Base-by-base conservation (phyloP, 2,888 invertebrate species). In the Parthenolecanium corni region DNA sequence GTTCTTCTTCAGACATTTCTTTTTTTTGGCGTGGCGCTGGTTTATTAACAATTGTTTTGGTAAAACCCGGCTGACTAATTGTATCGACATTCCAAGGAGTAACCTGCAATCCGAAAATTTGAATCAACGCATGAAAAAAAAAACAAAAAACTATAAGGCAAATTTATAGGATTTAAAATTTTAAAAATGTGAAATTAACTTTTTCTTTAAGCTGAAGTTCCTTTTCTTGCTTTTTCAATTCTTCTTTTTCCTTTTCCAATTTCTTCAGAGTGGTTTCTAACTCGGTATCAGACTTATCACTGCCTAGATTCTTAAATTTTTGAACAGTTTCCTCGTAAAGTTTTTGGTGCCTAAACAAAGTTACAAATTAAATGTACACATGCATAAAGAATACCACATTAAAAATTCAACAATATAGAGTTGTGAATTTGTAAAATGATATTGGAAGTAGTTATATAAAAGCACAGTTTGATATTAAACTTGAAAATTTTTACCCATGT, bases 11-110 rank as follows among this genome's bases (percentile, higher is more conserved):
- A 0, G 87, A 81, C 42, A 94, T 73, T 69, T 83, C 79, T 65
- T 87, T 86, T 51, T 84, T 81, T n/a, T 1, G 77, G 76, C 58
- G 76, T 0, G 76, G 69, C 11, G 79, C 75, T 68, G 83, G 82
- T 67, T 82, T 87, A 73, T 97, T 97, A 64, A 97, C 90, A 0
- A 95, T 85, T 9, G 97, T 96, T 77, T 96, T 96, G 14, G 89
- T 89, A 73, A 96, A 98, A 18, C 94, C 95, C 1, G 94, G 92
- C 69, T 93, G 87, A 71, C 92, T 93, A 65, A 99, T 94, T 1
- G 98, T 99, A 74, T 99, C 98, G 1, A 99, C 91, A 78, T 99
- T 99, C 93, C 93, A 95, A 0, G 98, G 97, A 44, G 87, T 82
- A 57, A 84, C 75, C 76, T 79, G 71, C 69, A 62, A 66, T n/a